phyloP scores from a whole-genome alignment of 2,113 vertebrate species.

The Muscicapa adusta region DNA sequence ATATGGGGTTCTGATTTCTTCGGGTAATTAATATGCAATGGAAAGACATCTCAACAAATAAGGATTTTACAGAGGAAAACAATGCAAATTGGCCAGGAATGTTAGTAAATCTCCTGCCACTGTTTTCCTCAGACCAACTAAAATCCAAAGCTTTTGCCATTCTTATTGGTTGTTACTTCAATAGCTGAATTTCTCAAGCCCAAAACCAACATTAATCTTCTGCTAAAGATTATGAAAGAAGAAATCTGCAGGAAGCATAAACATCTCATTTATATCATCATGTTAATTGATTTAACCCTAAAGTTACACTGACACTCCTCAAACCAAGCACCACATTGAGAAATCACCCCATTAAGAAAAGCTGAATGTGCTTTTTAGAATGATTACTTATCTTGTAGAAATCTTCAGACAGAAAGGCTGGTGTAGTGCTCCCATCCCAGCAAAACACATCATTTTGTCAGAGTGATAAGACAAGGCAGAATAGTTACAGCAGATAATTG shows the following conservation, averaged over 20 bases:
- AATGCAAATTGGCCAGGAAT: not conserved
- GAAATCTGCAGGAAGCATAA: not conserved
- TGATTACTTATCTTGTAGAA: not conserved
- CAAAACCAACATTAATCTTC: not conserved
- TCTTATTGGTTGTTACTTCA: not conserved
- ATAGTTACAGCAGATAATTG: not conserved
- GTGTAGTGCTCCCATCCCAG: not conserved
- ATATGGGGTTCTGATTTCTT: not conserved
- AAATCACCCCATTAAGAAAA: not conserved
- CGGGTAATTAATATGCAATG: not conserved
- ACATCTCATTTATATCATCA: not conserved
- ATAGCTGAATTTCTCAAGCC: not conserved
- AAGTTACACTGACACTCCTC: not conserved
- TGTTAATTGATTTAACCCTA: not conserved
- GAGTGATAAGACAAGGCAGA: not conserved
- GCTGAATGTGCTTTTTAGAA: not conserved
- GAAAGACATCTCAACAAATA: not conserved
- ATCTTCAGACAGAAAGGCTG: not conserved
- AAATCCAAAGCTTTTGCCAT: not conserved
- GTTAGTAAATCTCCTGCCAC: not conserved
- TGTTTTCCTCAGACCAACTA: not conserved
- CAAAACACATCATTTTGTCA: not conserved
- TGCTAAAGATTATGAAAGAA: not conserved
- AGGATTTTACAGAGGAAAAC: not conserved
- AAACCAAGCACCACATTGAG: not conserved